Base-by-base conservation (phyloP, 2,888 invertebrate genomes). In the Perizoma flavofasciatum region DNA sequence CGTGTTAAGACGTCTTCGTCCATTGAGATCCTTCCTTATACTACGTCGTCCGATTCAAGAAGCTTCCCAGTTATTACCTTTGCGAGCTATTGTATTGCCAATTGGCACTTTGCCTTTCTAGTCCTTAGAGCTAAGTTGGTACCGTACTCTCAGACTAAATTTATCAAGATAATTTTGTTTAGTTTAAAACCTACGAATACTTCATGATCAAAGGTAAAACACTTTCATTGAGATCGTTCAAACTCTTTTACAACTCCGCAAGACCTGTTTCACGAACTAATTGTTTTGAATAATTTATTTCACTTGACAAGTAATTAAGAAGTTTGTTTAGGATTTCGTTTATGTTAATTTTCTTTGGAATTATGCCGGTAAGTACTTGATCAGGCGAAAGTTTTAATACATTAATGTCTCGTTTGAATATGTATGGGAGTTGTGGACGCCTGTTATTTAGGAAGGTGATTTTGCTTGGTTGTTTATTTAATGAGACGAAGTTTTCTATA, bases 261-360 rank as follows among this genome's bases (percentile, higher is more conserved):
- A 43, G 32, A 57, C 45, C 57, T 78, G 78, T 81, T 81, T 78
- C 75, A 81, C 79, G 76, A 75, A 69, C 76, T 80, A 81, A 85
- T 83, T 86, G 82, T 85, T 82, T 82, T 80, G 82, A 85, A 85
- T 85, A 82, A 85, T 82, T 85, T 82, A 86, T 85, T 82, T 82
- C 75, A 80, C 79, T 83, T 81, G 78, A 81, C 77, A 82, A 82
- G 81, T 85, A 83, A 83, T 83, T 85, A 81, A 75, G 71, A 79
- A 86, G 79, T 86, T 86, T 82, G 78, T 79, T 79, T 75, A 71
- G 72, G 76, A 74, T 78, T 81, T 79, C 74, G 78, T 76, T 80
- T 75, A 78, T 77, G 79, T 75, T 76, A 83, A 83, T 83, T 81
- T 57, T 77, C 78, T 68, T 69, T 52, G 73, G 75, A 82, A 78